Percentiles rank a stretch among this genome's conserved stretches.
These are phyloP conservation scores for Isaurus tuberculatus DNA, from an alignment of 92 coral and sea anemone genomes.

Conservation along the genomic window DNA sequence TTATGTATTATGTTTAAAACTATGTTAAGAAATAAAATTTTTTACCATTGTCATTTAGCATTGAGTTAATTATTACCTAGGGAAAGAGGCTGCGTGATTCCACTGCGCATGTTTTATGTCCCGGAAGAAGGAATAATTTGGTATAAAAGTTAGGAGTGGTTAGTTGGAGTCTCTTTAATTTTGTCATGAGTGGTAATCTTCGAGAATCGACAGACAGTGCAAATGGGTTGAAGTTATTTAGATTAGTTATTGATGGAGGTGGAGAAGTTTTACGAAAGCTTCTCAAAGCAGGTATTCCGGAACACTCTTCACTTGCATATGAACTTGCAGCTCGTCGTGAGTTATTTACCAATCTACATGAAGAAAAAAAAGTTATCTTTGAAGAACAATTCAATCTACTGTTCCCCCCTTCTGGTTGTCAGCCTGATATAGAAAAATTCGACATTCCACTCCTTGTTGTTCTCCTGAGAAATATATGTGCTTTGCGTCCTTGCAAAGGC, in stretches of 20 bases:
- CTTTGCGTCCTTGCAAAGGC: neutral
- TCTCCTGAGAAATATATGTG: slow-evolving; percentile 1
- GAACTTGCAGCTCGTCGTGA: neutral
- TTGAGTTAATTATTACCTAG: no score
- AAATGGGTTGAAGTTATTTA: slow-evolving; percentile 20
- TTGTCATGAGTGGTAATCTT: neutral
- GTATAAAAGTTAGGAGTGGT: no score
- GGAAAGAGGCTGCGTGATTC: no score
- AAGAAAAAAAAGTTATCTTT: neutral
- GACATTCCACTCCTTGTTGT: slow-evolving; percentile 10
- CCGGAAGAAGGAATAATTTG: no score
- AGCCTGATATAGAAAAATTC: slow-evolving; percentile 8
- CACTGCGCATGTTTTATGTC: neutral
- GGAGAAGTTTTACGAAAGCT: neutral
- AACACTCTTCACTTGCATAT: neutral
- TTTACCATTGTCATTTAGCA: no score
- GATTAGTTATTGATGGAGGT: slow-evolving; percentile 24
- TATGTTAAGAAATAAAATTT: no score
- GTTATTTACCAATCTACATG: neutral
- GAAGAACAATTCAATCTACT: neutral
- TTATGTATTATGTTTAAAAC: no score
- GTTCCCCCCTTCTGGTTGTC: neutral
- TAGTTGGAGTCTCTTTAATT: no score
- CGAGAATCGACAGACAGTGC: neutral
- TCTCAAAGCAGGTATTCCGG: neutral